Evolutionary conservation across 53 echinoderm and acorn worm genomes (phyloP).

Genomic region (Hippasteria phrygiana): DNA sequence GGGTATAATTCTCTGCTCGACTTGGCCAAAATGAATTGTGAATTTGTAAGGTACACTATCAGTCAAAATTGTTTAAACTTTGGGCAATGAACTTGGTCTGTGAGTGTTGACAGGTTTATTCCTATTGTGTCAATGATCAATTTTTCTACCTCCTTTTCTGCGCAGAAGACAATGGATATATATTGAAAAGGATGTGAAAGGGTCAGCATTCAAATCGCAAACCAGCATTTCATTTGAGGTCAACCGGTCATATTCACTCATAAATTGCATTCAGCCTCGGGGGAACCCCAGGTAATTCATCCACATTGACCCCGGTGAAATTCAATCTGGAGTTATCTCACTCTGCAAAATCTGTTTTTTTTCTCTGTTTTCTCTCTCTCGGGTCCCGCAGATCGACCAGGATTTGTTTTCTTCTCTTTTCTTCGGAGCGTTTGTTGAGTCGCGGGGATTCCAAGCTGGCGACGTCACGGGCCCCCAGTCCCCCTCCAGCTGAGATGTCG

Average conservation of each 20-base stretch:
- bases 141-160: too few relatives aligned
- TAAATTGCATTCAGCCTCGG: conserved; percentile 14
- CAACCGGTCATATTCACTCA: neutral
- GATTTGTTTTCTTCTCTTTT: neutral
- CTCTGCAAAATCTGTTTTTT: conserved; percentile 16
- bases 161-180: too few relatives aligned
- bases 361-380: neutral
- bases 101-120: too few relatives aligned
- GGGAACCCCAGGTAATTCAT: conserved; percentile 46
- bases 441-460: conserved; percentile 84
- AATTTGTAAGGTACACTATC: too few relatives aligned
- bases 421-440: conserved; percentile 5
- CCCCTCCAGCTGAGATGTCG: conserved; percentile 94
- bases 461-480: conserved; percentile 99
- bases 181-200: neutral
- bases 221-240: conserved; percentile 21
- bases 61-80: too few relatives aligned
- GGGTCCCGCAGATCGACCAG: conserved; percentile 5
- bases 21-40: too few relatives aligned
- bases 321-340: conserved; percentile 33
- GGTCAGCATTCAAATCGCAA: neutral
- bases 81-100: too few relatives aligned
- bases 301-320: conserved; percentile 32
- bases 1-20: too few relatives aligned
- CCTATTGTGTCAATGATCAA: too few relatives aligned